Evolutionary conservation across 2,113 vertebrate species (phyloP).

Genomic region (Cyprinodon brontotheroides): DNA sequence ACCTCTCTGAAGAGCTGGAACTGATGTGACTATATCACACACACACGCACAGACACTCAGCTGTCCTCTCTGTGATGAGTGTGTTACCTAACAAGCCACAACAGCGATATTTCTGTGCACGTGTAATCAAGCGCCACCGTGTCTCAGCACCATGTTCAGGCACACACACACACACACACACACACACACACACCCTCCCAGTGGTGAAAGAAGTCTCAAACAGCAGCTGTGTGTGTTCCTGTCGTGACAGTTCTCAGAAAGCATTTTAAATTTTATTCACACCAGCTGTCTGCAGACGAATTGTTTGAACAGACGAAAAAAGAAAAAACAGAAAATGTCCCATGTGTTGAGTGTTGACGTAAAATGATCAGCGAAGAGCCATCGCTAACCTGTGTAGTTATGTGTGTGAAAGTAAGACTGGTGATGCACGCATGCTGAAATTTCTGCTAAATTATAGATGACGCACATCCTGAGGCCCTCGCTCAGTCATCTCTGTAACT

Average conservation of each 20-base stretch:
- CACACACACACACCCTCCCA: constrained; percentile 11
- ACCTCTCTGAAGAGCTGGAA: constrained; percentile 43
- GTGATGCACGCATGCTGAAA: constrained; percentile 20
- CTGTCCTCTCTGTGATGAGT: constrained; percentile 66
- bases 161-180: constrained; percentile 27
- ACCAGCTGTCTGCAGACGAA: constrained; percentile 38
- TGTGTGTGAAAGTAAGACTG: neutral
- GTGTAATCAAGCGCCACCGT: constrained; percentile 55
- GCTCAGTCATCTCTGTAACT: constrained; percentile 42
- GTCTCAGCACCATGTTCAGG: constrained; percentile 49
- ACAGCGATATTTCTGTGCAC: constrained; percentile 54
- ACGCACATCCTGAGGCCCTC: constrained; percentile 55
- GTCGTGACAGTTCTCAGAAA: constrained; percentile 26
- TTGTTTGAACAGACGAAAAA: constrained; percentile 1
- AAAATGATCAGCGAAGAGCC: constrained; percentile 9
- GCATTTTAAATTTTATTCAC: constrained; percentile 28
- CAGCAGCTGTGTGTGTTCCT: constrained; percentile 62
- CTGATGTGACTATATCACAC: constrained; percentile 55
- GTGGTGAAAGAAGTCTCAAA: constrained; percentile 42
- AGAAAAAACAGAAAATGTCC: neutral
- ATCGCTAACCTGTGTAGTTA: constrained; percentile 3
- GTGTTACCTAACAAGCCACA: constrained; percentile 63
- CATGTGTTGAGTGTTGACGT: neutral
- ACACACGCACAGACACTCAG: constrained; percentile 49
- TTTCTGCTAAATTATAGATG: constrained; percentile 37